Evolutionary conservation across 2,113 vertebrate species (phyloP).

Genomic region (Pipra filicauda): DNA sequence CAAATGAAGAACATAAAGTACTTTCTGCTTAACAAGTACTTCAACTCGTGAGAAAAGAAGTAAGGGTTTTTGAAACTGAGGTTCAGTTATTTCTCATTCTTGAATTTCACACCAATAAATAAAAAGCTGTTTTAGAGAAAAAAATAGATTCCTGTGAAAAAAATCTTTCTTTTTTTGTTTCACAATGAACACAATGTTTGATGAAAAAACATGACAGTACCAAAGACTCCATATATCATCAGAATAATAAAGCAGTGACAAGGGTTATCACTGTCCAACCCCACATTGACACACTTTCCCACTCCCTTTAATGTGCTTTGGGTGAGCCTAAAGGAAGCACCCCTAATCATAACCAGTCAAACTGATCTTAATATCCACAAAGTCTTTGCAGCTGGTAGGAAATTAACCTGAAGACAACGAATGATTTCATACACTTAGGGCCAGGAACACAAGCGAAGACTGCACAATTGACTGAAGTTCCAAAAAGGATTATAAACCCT

Average conservation of each 20-base stretch:
- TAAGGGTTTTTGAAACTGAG: not conserved
- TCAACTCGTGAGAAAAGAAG: not conserved
- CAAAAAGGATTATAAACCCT: not conserved
- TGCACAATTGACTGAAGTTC: not conserved
- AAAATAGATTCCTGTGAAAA: not conserved
- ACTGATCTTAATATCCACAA: not conserved
- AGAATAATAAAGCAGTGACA: not conserved
- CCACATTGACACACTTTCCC: not conserved
- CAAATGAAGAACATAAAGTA: not conserved
- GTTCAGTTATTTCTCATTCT: constrained; percentile 13
- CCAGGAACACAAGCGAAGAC: not conserved
- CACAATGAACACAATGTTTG: not conserved
- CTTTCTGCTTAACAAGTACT: not conserved
- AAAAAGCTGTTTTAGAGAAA: not conserved
- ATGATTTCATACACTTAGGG: not conserved
- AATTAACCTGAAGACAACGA: not conserved
- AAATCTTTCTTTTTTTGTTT: not conserved
- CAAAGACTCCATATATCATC: not conserved
- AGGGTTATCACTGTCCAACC: not conserved
- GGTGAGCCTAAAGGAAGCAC: not conserved
- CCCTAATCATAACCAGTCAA: not conserved
- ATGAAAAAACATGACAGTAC: not conserved
- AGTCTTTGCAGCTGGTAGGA: not conserved
- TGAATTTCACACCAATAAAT: not conserved
- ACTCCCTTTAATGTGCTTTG: not conserved